Evolutionary conservation across 2,888 invertebrate genomes (phyloP).

Genomic region (Elmis aenea): DNA sequence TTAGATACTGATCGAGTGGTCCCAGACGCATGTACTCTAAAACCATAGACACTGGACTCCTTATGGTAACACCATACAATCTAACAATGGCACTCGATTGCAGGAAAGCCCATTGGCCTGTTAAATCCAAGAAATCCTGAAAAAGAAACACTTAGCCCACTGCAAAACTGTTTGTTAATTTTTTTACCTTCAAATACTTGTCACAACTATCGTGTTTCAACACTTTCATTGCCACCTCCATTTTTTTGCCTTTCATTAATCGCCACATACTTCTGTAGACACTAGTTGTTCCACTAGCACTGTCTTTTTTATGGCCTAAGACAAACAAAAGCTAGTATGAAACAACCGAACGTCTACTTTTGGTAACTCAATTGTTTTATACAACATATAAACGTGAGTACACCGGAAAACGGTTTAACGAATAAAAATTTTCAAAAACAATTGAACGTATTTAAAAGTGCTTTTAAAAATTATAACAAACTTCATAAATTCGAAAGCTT

Average conservation of each 20-base stretch:
- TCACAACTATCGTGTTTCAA: conserved; percentile 62
- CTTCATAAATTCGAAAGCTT: conserved; percentile 12
- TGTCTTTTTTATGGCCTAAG: conserved; percentile 57
- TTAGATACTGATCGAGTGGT: conserved; percentile 68
- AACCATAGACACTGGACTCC: conserved; percentile 74
- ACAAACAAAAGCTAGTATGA: too few relatives aligned
- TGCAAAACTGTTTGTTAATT: conserved; percentile 3
- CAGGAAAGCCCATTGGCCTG: conserved; percentile 73
- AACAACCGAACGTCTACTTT: too few relatives aligned
- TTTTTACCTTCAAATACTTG: conserved; percentile 57
- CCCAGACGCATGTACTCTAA: conserved; percentile 76
- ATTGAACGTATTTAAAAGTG: background rate
- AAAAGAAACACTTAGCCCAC: conserved; percentile 29
- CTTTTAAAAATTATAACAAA: background rate
- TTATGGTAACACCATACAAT: conserved; percentile 71
- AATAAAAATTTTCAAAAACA: too few relatives aligned
- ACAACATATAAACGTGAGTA: too few relatives aligned
- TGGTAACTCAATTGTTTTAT: too few relatives aligned
- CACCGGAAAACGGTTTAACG: too few relatives aligned
- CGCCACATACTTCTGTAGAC: conserved; percentile 75
- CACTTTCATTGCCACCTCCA: conserved; percentile 76
- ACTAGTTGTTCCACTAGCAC: conserved; percentile 59
- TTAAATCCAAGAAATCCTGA: conserved; percentile 71
- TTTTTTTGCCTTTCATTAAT: conserved; percentile 67
- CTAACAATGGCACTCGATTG: conserved; percentile 72